A percentile compares a stretch with the other conserved stretches of the same genome.
Conservation (phyloP, 2,888 invertebrate species). For the Sphinx pinastri region DNA sequence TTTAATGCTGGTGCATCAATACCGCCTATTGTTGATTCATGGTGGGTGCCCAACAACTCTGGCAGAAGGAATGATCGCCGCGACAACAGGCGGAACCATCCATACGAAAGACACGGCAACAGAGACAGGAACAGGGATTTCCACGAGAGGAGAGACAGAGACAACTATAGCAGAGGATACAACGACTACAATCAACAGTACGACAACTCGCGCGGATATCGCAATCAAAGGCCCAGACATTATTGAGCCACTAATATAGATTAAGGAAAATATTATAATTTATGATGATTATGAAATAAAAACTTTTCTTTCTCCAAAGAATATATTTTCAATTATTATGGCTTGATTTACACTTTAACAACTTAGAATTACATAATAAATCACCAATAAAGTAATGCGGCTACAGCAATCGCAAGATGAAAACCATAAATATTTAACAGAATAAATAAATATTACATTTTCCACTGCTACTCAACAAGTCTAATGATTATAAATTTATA, state of each 20-base stretch:
- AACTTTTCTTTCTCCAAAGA: conserved; percentile 73
- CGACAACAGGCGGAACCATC: conserved; percentile 49
- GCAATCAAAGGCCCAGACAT: conserved; percentile 45
- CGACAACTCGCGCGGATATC: conserved; percentile 42
- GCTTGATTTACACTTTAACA: conserved; percentile 84
- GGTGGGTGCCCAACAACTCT: conserved; percentile 64
- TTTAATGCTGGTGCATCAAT: conserved; percentile 64
- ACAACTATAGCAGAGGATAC: conserved; percentile 44
- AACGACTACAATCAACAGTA: conserved; percentile 45
- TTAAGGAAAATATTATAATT: conserved; percentile 24
- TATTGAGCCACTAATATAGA: conserved; percentile 30
- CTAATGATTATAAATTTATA: conserved; percentile 78
- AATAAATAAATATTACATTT: conserved; percentile 79
- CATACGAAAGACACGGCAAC: conserved; percentile 51
- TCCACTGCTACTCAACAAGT: conserved; percentile 81
- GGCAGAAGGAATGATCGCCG: conserved; percentile 62
- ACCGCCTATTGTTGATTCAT: conserved; percentile 86
- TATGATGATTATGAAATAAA: conserved; percentile 43
- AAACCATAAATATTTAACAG: conserved; percentile 62
- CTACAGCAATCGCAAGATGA: conserved; percentile 74
- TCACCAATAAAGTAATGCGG: conserved; percentile 80
- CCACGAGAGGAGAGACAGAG: conserved; percentile 39
- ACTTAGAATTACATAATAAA: conserved; percentile 82
- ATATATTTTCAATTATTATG: conserved; percentile 84
- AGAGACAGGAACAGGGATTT: conserved; percentile 45